Evolutionary conservation across 2,888 invertebrate genomes (phyloP).

Genomic region (Oligia fasciuncula): DNA sequence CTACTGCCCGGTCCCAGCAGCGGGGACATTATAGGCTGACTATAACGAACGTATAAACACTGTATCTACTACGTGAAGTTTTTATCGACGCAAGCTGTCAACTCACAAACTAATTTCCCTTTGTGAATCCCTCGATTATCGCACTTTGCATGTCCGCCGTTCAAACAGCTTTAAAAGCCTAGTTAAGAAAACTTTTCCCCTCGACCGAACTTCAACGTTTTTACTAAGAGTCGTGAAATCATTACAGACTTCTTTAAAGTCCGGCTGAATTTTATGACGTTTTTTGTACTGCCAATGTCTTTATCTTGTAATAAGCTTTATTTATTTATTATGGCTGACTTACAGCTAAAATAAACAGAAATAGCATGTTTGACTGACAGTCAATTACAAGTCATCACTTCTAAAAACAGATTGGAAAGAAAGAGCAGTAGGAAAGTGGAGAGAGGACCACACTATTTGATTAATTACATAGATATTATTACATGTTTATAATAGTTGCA

Average conservation of each 20-base stretch:
- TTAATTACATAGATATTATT: neutral
- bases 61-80: neutral
- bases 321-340: too few relatives aligned
- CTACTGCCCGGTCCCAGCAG: too few relatives aligned
- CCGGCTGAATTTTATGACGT: slow-evolving; percentile 23
- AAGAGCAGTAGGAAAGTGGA: neutral
- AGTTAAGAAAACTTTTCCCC: slow-evolving; percentile 70
- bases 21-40: neutral
- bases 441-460: neutral
- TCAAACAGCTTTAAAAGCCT: slow-evolving; percentile 73
- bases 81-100: slow-evolving; percentile 51
- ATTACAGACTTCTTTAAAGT: slow-evolving; percentile 59
- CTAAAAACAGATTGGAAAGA: too few relatives aligned
- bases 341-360: too few relatives aligned
- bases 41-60: neutral
- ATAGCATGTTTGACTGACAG: too few relatives aligned
- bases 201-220: slow-evolving; percentile 64
- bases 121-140: slow-evolving; percentile 70
- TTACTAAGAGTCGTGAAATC: slow-evolving; percentile 69
- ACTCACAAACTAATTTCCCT: slow-evolving; percentile 65
- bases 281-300: slow-evolving; percentile 29
- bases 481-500: neutral
- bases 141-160: slow-evolving; percentile 69
- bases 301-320: slow-evolving; percentile 17
- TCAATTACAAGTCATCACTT: too few relatives aligned